Evolutionary conservation across 2,888 invertebrate species (phyloP), one percentile per base, ranked within the genome.

Genomic region (Agrotis ipsilon): DNA sequence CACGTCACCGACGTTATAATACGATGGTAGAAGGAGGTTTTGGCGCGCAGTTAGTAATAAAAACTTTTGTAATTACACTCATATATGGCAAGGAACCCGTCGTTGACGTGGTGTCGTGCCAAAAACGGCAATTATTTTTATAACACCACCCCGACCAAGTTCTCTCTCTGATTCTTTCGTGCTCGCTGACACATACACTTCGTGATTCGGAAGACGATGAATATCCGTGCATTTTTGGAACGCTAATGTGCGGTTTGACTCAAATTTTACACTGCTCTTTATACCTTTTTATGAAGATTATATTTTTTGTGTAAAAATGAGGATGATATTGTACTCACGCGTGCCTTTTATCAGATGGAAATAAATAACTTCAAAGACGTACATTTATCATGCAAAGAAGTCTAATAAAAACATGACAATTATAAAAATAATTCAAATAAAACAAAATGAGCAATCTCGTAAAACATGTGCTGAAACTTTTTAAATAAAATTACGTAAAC

Each of bases 1-100:
- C 84, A 79, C 75, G 87, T 85, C 88, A 88, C 85, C 85, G 87
- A 81, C 84, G 80, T 86, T 87, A 87, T 87, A 85, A 84, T 88
- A 87, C 89, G 89, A 89, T 90, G 87, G 89, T 89, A 87, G 88
- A 92, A 91, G 89, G 88, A 92, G 91, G 89, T 93, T 94, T 94
- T 95, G 95, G 95, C 95, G 90, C 92, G 88, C 91, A 92, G 88
- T 93, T 91, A 90, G 94, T 92, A 93, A 95, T 96, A 95, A 96
- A 96, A 96, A 96, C 95, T 96, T 96, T 94, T 91, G 92, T 95
- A 95, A 96, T 96, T 95, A 93, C 92, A 90, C 94, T 94, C 94
- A 95, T 96, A 96, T 94, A 92, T 93, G 91, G 89, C 92, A 92
- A 94, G 92, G 88, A 94, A 90, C 89, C 82, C 90, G 89, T 84